Percentiles rank a stretch among this genome's conserved stretches.
These are phyloP conservation scores for Scrobipalpa costella DNA, from an alignment of 2,888 invertebrate genomes.

Conservation along the genomic window DNA sequence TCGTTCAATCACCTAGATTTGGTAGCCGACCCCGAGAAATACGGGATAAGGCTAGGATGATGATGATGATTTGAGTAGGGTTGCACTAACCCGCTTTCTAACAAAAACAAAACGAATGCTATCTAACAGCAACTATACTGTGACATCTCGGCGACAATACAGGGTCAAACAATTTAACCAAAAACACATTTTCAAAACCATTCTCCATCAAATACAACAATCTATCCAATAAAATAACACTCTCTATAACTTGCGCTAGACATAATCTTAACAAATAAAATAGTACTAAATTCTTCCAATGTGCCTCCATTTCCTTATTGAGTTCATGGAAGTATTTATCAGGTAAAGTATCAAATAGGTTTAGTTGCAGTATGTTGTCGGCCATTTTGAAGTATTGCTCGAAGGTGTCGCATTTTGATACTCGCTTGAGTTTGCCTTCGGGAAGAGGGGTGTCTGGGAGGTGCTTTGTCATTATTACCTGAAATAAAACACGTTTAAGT, in stretches of 20 bases:
- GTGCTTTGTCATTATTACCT: slow-evolving; percentile 65
- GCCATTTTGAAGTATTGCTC: slow-evolving; percentile 86
- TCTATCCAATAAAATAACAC: slow-evolving; percentile 90
- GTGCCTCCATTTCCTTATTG: slow-evolving; percentile 46
- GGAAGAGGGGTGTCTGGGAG: slow-evolving; percentile 49
- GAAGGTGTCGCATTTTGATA: slow-evolving; percentile 83
- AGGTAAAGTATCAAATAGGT: slow-evolving; percentile 65
- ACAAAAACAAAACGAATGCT: slow-evolving; percentile 18
- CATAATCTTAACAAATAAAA: slow-evolving; percentile 90
- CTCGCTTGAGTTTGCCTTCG: slow-evolving; percentile 82
- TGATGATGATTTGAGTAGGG: no score
- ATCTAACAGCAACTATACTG: slow-evolving; percentile 84
- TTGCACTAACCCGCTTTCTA: no score
- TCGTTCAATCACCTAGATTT: no score
- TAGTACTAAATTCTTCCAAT: slow-evolving; percentile 82
- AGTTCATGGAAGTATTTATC: slow-evolving; percentile 48
- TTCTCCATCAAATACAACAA: slow-evolving; percentile 87
- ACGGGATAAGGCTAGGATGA: no score
- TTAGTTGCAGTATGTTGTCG: slow-evolving; percentile 81
- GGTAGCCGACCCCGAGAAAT: no score
- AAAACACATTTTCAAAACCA: slow-evolving; percentile 74
- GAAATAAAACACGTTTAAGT: slow-evolving; percentile 36
- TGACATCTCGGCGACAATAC: slow-evolving; percentile 91
- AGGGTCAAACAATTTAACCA: slow-evolving; percentile 92
- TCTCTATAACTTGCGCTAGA: slow-evolving; percentile 90